Base-by-base conservation (phyloP, 2,888 invertebrate genomes). In the Spodoptera exigua region DNA sequence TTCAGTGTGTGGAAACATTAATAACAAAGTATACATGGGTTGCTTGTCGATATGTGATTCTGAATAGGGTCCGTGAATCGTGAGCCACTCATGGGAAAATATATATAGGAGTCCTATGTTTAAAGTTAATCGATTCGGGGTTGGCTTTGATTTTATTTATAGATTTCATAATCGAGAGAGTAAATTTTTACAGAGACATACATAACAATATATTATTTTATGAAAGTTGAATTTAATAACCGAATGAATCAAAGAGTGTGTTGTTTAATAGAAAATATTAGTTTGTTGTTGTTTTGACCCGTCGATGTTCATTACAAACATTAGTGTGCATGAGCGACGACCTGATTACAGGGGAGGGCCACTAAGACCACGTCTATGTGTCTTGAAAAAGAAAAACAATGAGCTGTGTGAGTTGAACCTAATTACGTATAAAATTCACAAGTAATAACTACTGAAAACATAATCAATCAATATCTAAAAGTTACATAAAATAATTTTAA, bases 241-340 rank as follows among this genome's bases (percentile, higher is more conserved):
- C 10, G 9, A n/a, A n/a, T 11, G 7, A 14, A 11, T 1, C 2
- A 41, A 14, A 32, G 14, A 40, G 17, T n/a, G 17, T n/a, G 16
- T 5, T 36, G 16, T 10, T 44, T 34, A 39, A 35, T 41, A n/a
- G 39, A 35, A 47, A 55, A 66, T 12, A 9, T 14, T 35, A 39
- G 37, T 34, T 44, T 51, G 18, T 17, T n/a, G 21, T 27, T 3
- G 17, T 21, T 43, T 34, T 27, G 46, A 13, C 16, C 35, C 37
- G n/a, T 3, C 52, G 27, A 18, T n/a, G 45, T 53, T 58, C 41
- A 49, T 67, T 70, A 70, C 36, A 35, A 12, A 57, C 40, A 70
- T 49, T 53, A 37, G 3, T 52, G 37, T 39, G 67, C 67, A 49
- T 12, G 52, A 58, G 45, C 46, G 65, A 12, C 58, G 34, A 40